phyloP scores from a whole-genome alignment of 2,113 vertebrate species.

The Shinisaurus crocodilurus region DNA sequence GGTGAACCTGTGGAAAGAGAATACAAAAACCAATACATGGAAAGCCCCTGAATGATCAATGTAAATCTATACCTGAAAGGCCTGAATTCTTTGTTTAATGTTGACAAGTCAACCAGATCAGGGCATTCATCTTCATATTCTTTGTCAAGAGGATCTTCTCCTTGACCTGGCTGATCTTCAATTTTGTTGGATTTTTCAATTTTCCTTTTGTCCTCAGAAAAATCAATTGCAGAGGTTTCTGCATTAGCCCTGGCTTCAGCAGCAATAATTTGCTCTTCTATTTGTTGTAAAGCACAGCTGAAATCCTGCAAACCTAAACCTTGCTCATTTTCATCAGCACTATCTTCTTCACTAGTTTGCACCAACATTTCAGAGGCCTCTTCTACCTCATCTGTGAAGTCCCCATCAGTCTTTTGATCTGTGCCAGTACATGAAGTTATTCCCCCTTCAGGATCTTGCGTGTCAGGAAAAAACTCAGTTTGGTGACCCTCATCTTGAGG shows the following conservation, averaged over 20 bases:
- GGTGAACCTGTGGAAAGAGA: background rate
- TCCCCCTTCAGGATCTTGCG: constrained; percentile 56
- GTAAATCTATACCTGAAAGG: constrained; percentile 73
- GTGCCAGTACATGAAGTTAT: background rate
- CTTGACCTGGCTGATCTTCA: constrained; percentile 28
- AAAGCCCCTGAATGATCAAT: constrained; percentile 6
- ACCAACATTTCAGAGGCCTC: background rate
- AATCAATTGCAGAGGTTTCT: constrained; percentile 33
- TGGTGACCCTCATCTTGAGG: constrained; percentile 71
- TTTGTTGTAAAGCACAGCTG: constrained; percentile 77
- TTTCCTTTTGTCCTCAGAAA: constrained; percentile 30
- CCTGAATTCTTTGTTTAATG: constrained; percentile 78
- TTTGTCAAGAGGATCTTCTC: constrained; percentile 19
- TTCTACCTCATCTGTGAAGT: constrained; percentile 29
- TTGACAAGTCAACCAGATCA: constrained; percentile 78
- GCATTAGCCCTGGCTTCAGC: constrained; percentile 24
- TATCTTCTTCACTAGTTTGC: constrained; percentile 36
- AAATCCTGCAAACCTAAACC: constrained; percentile 77
- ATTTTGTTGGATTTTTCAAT: constrained; percentile 40
- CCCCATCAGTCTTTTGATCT: constrained; percentile 24
- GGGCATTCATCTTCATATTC: constrained; percentile 78
- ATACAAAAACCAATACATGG: background rate
- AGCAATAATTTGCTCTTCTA: constrained; percentile 72
- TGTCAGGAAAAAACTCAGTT: constrained; percentile 38
- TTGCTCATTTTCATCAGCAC: constrained; percentile 21